Base-by-base conservation (phyloP, 2,888 invertebrate species). In the Nasonia oneida region DNA sequence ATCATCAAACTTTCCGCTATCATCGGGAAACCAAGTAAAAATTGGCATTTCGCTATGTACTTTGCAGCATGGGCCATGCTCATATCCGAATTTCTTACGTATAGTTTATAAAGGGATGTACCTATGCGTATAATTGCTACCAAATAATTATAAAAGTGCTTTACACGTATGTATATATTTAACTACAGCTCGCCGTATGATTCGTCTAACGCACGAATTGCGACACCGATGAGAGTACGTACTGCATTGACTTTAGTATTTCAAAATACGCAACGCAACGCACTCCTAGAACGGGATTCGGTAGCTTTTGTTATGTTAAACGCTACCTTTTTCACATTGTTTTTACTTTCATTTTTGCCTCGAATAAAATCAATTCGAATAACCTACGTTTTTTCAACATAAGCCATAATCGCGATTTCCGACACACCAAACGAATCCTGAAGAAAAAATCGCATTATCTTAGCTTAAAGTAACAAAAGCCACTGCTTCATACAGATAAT, bases 131-230 rank as follows among this genome's bases (percentile, higher is more conserved):
- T 18, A n/a, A 73, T 73, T 47, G 14, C 73, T 73, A 57, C 12
- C 5, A 71, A 71, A 80, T 71, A 71, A 75, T 67, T 67, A 29
- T 14, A 67, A 74, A 80, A 80, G 71, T 64, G 81, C 74, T 74
- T 61, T 53, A 53, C 42, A 74, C 33, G 42, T 23, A 37, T 37
- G 1, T 29, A 39, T 61, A 42, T 53, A 80, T 37, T 81, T 81
- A 81, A 81, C 81, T 81, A 81, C 81, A 74, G 33, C 64, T 74
- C 47, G 81, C 81, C 81, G 29, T 81, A 64, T 33, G 53, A 53
- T 71, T 70, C 2, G 14, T 47, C 37, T 15, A 77, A 18, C n/a
- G 33, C 33, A 67, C 12, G n/a, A 37, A 77, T 61, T n/a, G 39
- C 29, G 10, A 78, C 39, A 10, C 57, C 29, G 37, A 18, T 1